Percentiles rank a stretch among this genome's conserved stretches.
These are phyloP conservation scores for Ia io DNA, from an alignment of 2,113 vertebrate species.

Conservation along the genomic window DNA sequence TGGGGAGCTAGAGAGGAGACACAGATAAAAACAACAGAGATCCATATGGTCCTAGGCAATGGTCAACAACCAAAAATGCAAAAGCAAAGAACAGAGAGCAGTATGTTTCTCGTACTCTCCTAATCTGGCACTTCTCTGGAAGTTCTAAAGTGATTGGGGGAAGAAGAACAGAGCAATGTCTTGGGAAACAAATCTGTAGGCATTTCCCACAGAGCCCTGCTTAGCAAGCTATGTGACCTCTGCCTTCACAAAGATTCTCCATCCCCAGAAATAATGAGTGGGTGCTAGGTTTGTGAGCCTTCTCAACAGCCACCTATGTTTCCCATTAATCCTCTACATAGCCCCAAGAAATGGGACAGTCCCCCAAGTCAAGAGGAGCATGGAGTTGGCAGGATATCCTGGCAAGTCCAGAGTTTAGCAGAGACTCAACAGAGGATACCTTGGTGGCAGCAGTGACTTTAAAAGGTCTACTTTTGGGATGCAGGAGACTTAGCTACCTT, in stretches of 20 bases:
- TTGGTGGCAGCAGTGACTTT: neutral
- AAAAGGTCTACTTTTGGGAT: neutral
- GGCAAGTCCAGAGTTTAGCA: neutral
- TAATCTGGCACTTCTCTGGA: neutral
- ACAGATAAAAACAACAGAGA: conserved; percentile 76
- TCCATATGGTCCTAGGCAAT: conserved; percentile 79
- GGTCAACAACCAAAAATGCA: conserved; percentile 67
- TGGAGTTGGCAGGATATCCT: neutral
- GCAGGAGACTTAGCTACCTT: neutral
- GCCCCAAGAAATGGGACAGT: neutral
- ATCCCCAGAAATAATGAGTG: neutral
- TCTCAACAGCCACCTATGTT: neutral
- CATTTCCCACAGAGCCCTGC: neutral
- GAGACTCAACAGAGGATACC: neutral
- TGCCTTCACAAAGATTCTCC: neutral
- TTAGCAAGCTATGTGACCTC: neutral
- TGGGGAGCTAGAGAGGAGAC: conserved; percentile 53
- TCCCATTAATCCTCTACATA: neutral
- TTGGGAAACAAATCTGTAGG: conserved; percentile 35
- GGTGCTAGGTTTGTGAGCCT: neutral
- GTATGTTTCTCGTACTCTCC: neutral
- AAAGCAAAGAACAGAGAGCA: conserved; percentile 50
- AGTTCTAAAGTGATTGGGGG: conserved; percentile 30
- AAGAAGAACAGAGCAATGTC: neutral
- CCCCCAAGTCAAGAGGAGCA: neutral